A percentile compares a stretch with the other conserved stretches of the same genome.
These are phyloP conservation scores for Ceratina calcarata DNA, from an alignment of 1,140 invertebrate genomes.

Conservation along the genomic window DNA sequence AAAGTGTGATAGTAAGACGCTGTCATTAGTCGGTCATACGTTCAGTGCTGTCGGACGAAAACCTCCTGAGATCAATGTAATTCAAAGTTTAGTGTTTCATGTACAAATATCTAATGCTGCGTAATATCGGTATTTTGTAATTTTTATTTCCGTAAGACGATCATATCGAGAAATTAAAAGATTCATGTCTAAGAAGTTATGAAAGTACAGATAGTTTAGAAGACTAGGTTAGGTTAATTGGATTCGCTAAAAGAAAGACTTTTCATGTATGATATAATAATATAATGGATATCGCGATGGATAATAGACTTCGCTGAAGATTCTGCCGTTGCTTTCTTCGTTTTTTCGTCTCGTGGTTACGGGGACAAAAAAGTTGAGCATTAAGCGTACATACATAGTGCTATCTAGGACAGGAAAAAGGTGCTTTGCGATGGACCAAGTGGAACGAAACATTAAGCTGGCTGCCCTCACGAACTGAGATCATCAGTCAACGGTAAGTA, in stretches of 20 bases:
- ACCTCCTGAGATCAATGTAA: too few species aligned
- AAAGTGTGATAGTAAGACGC: not conserved
- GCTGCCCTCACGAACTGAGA: slow-evolving; percentile 30
- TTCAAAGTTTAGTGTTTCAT: too few species aligned
- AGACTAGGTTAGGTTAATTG: not conserved
- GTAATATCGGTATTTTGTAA: too few species aligned
- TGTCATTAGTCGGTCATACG: too few species aligned
- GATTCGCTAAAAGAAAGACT: not conserved
- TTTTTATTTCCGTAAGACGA: too few species aligned
- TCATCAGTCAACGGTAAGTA: slow-evolving; percentile 52
- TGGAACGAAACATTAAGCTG: slow-evolving; percentile 1
- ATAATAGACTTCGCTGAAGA: slow-evolving; percentile 28
- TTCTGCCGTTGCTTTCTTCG: not conserved
- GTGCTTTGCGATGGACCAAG: slow-evolving; percentile 35
- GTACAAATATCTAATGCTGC: too few species aligned
- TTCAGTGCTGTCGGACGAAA: too few species aligned
- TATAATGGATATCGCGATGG: not conserved
- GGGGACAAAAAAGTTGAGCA: not conserved
- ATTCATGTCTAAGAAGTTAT: too few species aligned
- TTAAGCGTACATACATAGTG: not conserved
- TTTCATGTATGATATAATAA: not conserved
- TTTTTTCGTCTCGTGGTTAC: not conserved
- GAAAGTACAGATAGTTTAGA: not conserved
- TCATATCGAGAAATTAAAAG: too few species aligned
- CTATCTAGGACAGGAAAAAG: not conserved